Evolutionary conservation across 1,140 invertebrate genomes (phyloP), one percentile per base, ranked within the genome.

Genomic region (Patella vulgata): DNA sequence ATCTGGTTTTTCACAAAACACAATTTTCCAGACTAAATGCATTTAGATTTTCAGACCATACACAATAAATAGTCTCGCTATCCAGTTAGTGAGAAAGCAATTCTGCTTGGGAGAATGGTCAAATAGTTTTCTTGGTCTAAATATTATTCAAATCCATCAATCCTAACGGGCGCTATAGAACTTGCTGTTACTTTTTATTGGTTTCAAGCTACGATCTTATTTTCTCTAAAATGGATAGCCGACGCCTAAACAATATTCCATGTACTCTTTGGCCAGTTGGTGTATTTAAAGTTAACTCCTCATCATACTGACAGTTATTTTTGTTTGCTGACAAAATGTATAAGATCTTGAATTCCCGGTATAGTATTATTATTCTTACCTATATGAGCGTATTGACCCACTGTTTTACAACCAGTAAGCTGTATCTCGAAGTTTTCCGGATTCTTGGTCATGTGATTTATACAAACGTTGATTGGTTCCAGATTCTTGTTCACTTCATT

Each of bases 401-500:
- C 59, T 30, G 33, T 62, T 44, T 62, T 48, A 21, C 58, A 47
- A 1, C 67, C 67, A 14, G 40, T 25, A 9, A 70, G 51, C 61
- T 70, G 67, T 21, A 36, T 54, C 21, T 61, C 50, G 42, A 65
- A 70, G 39, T 64, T 58, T 4, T 46, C 39, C 8, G 21, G 36
- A 28, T 53, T 43, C 23, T 42, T 30, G 3, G 46, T 52, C 67
- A 70, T 70, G 48, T 46, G 36, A 1, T 42, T 40, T 28, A 70
- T 63, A 36, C 67, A 70, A 0, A 63, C 48, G 46, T 63, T 63
- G 58, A 70, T 70, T 42, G 67, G 65, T 53, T 56, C 36, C 9
- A 25, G n/a, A 0, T 58, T 28, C 4, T 44, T 36, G 42, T 52
- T 44, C 1, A 40, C 39, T n/a, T 25, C 30, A n/a, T n/a, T n/a